These are phyloP conservation scores for Orthosia cruda DNA, from an alignment of 2,888 invertebrate species.

Conservation along the genomic window DNA sequence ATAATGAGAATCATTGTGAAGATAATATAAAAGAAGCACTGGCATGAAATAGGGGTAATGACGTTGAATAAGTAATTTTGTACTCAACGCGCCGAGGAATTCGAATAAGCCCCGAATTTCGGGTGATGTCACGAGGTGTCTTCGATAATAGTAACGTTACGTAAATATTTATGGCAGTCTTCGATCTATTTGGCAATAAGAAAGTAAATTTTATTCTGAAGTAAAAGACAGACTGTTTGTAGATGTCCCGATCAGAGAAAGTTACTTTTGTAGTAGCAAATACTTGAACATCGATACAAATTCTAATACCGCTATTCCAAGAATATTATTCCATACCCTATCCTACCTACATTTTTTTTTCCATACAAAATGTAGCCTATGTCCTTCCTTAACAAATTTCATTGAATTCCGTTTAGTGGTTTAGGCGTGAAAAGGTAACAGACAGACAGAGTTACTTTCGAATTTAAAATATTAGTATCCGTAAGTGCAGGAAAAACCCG, in stretches of 20 bases:
- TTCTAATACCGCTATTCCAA: not conserved
- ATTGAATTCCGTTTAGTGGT: no score
- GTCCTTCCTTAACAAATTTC: no score
- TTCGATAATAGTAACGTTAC: slow-evolving; percentile 14
- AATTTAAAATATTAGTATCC: no score
- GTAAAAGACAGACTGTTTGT: not conserved
- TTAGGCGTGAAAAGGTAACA: no score
- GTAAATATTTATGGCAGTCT: slow-evolving; percentile 15
- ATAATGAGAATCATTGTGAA: slow-evolving; percentile 83
- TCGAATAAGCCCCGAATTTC: slow-evolving; percentile 40
- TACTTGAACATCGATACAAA: no score
- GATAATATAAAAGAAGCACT: slow-evolving; percentile 79
- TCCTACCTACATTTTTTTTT: no score
- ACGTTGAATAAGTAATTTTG: slow-evolving; percentile 75
- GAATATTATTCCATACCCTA: no score
- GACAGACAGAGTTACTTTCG: no score
- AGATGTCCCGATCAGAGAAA: not conserved
- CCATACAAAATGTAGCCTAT: no score
- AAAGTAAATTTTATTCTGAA: slow-evolving; percentile 6
- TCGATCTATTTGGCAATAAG: slow-evolving; percentile 10
- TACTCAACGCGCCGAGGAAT: slow-evolving; percentile 47
- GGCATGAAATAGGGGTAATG: slow-evolving; percentile 78
- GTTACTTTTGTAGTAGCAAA: not conserved
- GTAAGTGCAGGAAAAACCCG: no score
- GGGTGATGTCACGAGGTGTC: slow-evolving; percentile 21